Percentiles rank a stretch among this genome's conserved stretches.
These are phyloP conservation scores for Spodoptera picta DNA, from an alignment of 2,888 invertebrate genomes.

Conservation along the genomic window DNA sequence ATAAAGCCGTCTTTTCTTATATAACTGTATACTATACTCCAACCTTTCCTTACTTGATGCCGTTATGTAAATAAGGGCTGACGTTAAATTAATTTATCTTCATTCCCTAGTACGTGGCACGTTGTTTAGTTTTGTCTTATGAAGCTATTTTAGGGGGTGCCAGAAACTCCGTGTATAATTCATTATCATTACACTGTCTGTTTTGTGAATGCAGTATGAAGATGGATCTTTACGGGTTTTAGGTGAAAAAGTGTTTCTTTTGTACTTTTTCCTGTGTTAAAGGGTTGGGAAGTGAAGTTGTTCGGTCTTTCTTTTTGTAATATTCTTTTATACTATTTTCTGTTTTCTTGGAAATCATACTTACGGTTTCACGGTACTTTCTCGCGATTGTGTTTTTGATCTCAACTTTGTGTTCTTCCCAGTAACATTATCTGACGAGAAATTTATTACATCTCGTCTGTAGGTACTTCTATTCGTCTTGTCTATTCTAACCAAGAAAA, in stretches of 20 bases:
- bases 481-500: background rate
- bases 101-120: constrained; percentile 53
- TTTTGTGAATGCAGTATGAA: constrained; percentile 30
- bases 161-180: constrained; percentile 43
- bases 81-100: constrained; percentile 62
- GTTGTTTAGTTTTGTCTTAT: constrained; percentile 61
- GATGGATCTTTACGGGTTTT: constrained; percentile 9
- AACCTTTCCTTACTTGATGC: constrained; percentile 39
- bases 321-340: no score
- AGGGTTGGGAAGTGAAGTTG: no score
- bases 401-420: no score
- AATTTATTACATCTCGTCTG: no score
- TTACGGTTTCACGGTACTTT: no score
- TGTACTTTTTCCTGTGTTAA: no score
- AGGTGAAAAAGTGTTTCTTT: no score
- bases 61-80: constrained; percentile 60
- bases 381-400: no score
- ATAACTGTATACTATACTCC: constrained; percentile 29
- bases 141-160: constrained; percentile 53
- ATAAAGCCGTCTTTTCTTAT: constrained; percentile 34
- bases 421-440: no score
- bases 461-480: no score
- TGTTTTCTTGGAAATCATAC: no score
- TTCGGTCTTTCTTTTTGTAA: no score
- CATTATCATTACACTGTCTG: constrained; percentile 51